Evolutionary conservation across 2,113 vertebrate species (phyloP).

Genomic region (Campylomormyrus tamandua): DNA sequence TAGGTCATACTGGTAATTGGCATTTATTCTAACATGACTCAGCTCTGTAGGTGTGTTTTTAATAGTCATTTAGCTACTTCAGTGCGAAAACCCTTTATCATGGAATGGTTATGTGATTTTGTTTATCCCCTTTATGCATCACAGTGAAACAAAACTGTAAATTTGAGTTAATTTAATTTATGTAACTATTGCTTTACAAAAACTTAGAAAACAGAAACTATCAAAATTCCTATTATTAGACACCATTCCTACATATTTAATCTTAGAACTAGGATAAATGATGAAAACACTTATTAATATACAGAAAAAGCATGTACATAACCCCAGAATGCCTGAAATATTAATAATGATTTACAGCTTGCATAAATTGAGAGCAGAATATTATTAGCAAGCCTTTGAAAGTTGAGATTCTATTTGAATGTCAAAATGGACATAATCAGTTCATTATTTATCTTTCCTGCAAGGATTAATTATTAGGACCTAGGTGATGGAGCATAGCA

Average conservation of each 20-base stretch:
- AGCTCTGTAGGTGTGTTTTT: neutral
- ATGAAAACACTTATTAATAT: neutral
- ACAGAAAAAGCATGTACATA: neutral
- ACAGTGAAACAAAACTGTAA: neutral
- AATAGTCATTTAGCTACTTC: neutral
- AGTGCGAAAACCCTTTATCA: neutral
- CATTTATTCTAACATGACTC: neutral
- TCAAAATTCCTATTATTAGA: neutral
- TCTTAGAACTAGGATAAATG: neutral
- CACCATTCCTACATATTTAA: neutral
- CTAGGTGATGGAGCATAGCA: slow-evolving; percentile 2
- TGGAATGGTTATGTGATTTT: neutral
- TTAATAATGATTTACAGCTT: slow-evolving; percentile 22
- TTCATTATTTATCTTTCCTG: slow-evolving; percentile 36
- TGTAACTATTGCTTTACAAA: neutral
- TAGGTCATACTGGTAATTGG: neutral
- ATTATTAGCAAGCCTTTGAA: slow-evolving; percentile 23
- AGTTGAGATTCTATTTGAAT: slow-evolving; percentile 22
- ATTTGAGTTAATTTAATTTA: neutral
- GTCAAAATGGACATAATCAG: slow-evolving; percentile 36
- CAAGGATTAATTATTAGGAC: slow-evolving; percentile 27
- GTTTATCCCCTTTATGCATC: neutral
- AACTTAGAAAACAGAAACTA: neutral
- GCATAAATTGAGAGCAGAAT: slow-evolving; percentile 25
- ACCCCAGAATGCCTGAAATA: neutral